phyloP scores from a whole-genome alignment of 2,888 invertebrate genomes.

The Rosalia funebris region DNA sequence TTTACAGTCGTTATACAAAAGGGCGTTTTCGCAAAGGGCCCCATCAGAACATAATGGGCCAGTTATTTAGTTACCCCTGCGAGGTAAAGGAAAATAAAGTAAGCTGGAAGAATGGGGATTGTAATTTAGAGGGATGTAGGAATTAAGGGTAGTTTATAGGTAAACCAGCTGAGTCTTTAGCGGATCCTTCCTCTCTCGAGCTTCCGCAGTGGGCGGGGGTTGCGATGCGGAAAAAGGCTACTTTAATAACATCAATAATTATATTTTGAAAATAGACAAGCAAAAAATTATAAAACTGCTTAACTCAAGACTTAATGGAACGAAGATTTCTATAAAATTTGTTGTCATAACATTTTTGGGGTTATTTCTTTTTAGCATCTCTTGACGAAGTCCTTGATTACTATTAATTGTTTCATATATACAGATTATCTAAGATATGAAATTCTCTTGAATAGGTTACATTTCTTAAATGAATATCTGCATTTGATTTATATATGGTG shows the following conservation, averaged over 20 bases:
- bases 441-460: too few relatives aligned
- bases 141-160: conserved; percentile 68
- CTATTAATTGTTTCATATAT: too few relatives aligned
- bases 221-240: background rate
- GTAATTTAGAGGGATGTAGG: conserved; percentile 67
- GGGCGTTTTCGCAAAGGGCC: conserved; percentile 48
- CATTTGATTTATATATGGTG: too few relatives aligned
- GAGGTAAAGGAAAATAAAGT: conserved; percentile 63
- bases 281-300: too few relatives aligned
- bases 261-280: background rate
- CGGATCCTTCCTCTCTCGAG: conserved; percentile 54
- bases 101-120: conserved; percentile 66
- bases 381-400: too few relatives aligned
- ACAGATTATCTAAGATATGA: too few relatives aligned
- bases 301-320: too few relatives aligned
- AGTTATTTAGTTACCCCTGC: conserved; percentile 65
- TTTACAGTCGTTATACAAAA: conserved; percentile 39
- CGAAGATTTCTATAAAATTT: too few relatives aligned
- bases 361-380: too few relatives aligned
- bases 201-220: conserved; percentile 30
- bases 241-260: background rate
- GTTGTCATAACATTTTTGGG: too few relatives aligned
- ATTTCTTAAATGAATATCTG: too few relatives aligned
- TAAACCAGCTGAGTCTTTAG: conserved; percentile 64
- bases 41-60: conserved; percentile 63